A percentile compares a stretch with the other conserved stretches of the same genome.
These are phyloP conservation scores for Coreius guichenoti DNA, from an alignment of 2,797 vertebrate species.

Conservation along the genomic window DNA sequence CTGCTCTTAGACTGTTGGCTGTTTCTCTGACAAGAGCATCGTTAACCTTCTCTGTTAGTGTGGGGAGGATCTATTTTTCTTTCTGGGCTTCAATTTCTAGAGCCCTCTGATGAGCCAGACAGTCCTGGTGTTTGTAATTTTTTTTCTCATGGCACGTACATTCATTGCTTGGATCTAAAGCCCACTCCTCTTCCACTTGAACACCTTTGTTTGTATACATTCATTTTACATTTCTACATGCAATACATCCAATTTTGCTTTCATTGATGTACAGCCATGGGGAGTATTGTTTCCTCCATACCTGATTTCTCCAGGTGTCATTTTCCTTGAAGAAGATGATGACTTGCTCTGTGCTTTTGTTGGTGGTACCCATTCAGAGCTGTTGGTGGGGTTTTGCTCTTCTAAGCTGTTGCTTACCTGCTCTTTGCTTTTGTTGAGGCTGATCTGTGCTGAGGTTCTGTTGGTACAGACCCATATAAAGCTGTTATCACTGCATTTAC, in stretches of 20 bases:
- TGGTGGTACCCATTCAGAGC: background rate
- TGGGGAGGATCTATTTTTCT: background rate
- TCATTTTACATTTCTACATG: background rate
- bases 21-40: no score
- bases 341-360: background rate
- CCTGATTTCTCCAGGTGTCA: background rate
- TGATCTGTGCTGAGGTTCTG: background rate
- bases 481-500: no score
- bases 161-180: no score
- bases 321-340: no score
- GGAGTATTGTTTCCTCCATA: background rate
- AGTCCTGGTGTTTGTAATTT: no score
- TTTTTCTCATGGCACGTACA: no score
- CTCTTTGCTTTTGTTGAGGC: background rate
- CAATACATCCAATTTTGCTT: slow-evolving; percentile 4
- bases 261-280: background rate
- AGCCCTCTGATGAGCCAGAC: no score
- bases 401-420: background rate
- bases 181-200: background rate
- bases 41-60: background rate
- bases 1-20: no score
- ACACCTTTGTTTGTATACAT: slow-evolving; percentile 8
- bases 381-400: background rate
- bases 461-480: no score
- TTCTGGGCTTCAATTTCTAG: background rate